phyloP scores from a whole-genome alignment of 2,113 vertebrate genomes.

The Amazona vittata region DNA sequence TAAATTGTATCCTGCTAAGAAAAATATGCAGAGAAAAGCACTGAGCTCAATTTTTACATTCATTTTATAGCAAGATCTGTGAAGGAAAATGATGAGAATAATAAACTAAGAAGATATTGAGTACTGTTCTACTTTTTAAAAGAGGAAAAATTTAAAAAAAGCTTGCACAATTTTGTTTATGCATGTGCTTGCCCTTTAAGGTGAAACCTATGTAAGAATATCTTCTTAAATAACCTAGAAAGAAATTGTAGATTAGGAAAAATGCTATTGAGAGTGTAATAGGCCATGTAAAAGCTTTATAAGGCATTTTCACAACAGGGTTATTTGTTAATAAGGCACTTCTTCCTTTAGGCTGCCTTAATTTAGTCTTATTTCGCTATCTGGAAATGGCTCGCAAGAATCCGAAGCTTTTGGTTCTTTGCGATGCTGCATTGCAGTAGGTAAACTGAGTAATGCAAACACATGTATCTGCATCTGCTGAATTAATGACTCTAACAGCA shows the following conservation, averaged over 20 bases:
- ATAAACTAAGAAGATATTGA: neutral
- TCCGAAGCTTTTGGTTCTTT: neutral
- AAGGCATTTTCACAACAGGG: neutral
- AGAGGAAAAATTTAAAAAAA: neutral
- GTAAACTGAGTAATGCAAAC: neutral
- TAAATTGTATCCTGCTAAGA: neutral
- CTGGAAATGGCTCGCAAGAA: neutral
- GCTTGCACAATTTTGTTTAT: neutral
- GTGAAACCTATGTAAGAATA: neutral
- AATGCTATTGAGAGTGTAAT: neutral
- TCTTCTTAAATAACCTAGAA: neutral
- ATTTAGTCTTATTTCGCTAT: neutral
- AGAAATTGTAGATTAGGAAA: neutral
- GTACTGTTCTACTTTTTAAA: neutral
- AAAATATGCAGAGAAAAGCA: neutral
- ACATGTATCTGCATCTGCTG: neutral
- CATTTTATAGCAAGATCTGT: neutral
- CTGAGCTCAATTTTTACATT: neutral
- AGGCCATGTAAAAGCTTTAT: neutral
- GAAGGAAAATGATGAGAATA: neutral
- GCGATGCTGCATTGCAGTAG: neutral
- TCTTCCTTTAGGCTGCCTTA: neutral
- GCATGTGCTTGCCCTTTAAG: neutral
- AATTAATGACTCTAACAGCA: neutral
- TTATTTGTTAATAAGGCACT: neutral